These are phyloP conservation scores for Urechis unicinctus DNA, from an alignment of 2,888 invertebrate genomes.

Conservation along the genomic window DNA sequence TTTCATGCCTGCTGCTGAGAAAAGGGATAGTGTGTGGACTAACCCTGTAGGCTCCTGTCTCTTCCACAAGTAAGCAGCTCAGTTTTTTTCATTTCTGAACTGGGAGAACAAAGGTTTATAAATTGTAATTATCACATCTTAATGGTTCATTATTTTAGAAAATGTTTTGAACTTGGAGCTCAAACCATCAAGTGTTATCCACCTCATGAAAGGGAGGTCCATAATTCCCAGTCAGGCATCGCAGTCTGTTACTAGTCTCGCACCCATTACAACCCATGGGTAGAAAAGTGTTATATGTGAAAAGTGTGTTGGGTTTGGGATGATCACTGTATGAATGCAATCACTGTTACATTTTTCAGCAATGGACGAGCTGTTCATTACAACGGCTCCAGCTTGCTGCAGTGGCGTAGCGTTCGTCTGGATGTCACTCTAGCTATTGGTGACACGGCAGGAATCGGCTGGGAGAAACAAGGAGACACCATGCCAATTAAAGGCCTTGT, in stretches of 20 bases:
- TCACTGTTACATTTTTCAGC: constrained; percentile 21
- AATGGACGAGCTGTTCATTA: constrained; percentile 51
- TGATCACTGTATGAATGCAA: not conserved
- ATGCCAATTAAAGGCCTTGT: constrained; percentile 41
- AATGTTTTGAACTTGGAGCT: not conserved
- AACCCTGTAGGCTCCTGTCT: constrained; percentile 48
- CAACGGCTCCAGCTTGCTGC: constrained; percentile 48
- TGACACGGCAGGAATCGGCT: constrained; percentile 48
- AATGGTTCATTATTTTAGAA: not conserved
- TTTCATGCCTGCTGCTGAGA: constrained; percentile 48
- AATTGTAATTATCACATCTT: not conserved
- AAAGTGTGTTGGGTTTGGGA: not conserved
- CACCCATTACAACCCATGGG: too few relatives aligned
- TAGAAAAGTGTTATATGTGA: not conserved
- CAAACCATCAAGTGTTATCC: too few relatives aligned
- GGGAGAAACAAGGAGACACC: constrained; percentile 39
- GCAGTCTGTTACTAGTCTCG: too few relatives aligned
- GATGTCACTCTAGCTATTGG: constrained; percentile 42
- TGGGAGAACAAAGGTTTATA: not conserved
- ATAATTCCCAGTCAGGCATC: too few relatives aligned
- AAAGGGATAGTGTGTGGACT: constrained; percentile 48
- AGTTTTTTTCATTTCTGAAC: not conserved
- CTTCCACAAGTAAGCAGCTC: constrained; percentile 40
- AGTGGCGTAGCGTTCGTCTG: constrained; percentile 47
- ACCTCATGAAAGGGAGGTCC: too few relatives aligned